A percentile compares a stretch with the other conserved stretches of the same genome.
phyloP scores from a whole-genome alignment of 2,113 vertebrate species.

The Jaculus jaculus region DNA sequence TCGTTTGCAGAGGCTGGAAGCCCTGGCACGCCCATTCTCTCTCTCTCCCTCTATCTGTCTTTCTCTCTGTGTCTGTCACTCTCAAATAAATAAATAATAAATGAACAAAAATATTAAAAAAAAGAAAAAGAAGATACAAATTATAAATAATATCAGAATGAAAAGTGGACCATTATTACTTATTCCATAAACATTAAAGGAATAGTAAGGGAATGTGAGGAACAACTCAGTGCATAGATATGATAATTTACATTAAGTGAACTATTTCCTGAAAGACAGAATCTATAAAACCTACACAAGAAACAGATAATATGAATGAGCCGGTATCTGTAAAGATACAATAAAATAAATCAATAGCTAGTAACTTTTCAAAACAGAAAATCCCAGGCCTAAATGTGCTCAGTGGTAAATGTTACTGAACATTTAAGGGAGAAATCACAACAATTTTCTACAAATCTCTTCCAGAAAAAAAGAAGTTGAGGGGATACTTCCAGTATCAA shows the following conservation, averaged over 20 bases:
- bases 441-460: background rate
- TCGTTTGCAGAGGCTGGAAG: too few relatives aligned
- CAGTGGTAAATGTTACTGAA: background rate
- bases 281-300: background rate
- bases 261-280: background rate
- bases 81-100: too few relatives aligned
- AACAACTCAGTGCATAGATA: background rate
- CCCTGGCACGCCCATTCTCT: too few relatives aligned
- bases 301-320: background rate
- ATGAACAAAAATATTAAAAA: too few relatives aligned
- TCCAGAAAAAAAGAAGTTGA: background rate
- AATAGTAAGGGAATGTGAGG: background rate
- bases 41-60: too few relatives aligned
- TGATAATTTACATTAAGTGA: background rate
- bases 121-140: background rate
- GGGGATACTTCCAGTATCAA: background rate
- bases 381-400: background rate
- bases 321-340: background rate
- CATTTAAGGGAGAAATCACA: background rate
- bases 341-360: background rate
- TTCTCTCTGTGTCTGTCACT: too few relatives aligned
- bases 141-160: background rate
- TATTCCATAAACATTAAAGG: background rate
- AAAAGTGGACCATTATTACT: background rate
- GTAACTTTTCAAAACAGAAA: background rate